Percentiles rank a stretch among this genome's conserved stretches.
Conservation (phyloP, 2,797 vertebrate genomes). For the Sebastolobus altivelis region DNA sequence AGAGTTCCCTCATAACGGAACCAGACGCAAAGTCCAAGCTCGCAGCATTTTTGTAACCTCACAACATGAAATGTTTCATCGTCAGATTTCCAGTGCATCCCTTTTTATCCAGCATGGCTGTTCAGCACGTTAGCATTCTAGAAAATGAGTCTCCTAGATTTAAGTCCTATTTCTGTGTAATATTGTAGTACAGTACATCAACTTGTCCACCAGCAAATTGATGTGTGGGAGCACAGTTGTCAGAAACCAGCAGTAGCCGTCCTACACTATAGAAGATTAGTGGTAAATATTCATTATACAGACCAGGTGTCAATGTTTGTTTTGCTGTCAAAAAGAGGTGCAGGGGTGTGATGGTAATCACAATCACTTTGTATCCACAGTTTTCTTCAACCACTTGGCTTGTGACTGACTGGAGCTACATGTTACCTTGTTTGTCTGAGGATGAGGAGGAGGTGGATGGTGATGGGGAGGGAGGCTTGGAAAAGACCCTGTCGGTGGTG, state of each 20-base stretch:
- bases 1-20: constrained; percentile 47
- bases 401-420: constrained; percentile 64
- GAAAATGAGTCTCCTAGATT: constrained; percentile 47
- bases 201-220: constrained; percentile 30
- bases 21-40: constrained; percentile 39
- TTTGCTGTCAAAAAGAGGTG: constrained; percentile 15
- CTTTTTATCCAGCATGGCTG: constrained; percentile 67
- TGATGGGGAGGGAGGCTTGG: constrained; percentile 86
- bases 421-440: constrained; percentile 83
- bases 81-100: constrained; percentile 72
- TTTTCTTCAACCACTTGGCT: constrained; percentile 29
- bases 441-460: constrained; percentile 82
- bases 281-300: constrained; percentile 58
- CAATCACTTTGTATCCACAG: constrained; percentile 38
- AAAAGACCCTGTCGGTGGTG: constrained; percentile 93
- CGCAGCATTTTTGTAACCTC: constrained; percentile 51
- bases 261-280: constrained; percentile 46
- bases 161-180: constrained; percentile 49
- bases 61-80: constrained; percentile 48
- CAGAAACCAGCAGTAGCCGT: constrained; percentile 46
- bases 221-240: constrained; percentile 20
- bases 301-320: constrained; percentile 38
- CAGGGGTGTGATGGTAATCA: constrained; percentile 22
- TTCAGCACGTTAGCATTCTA: constrained; percentile 51
- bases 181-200: constrained; percentile 42